These are phyloP conservation scores for Pocota personata DNA, from an alignment of 2,888 invertebrate species.

Conservation along the genomic window DNA sequence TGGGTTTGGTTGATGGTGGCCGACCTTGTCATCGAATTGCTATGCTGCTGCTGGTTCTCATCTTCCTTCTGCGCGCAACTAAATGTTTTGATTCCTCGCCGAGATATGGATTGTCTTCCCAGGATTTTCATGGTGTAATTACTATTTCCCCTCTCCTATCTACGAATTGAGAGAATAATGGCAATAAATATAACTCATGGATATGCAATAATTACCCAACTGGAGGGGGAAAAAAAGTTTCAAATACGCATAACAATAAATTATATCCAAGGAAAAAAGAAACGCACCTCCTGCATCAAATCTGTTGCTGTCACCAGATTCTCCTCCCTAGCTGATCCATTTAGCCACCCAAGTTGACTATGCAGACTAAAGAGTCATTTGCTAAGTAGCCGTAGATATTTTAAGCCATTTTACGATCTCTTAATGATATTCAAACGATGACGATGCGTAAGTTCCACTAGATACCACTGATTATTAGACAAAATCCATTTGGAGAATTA, in stretches of 20 bases:
- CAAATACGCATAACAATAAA: slow-evolving; percentile 68
- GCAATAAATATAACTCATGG: slow-evolving; percentile 67
- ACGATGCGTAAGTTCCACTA: slow-evolving; percentile 11
- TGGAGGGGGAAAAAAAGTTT: slow-evolving; percentile 19
- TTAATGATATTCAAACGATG: slow-evolving; percentile 34
- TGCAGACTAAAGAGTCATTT: slow-evolving; percentile 29
- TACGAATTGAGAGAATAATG: slow-evolving; percentile 34
- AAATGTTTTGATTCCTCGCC: slow-evolving; percentile 61
- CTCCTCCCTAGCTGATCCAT: slow-evolving; percentile 49
- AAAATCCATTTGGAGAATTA: neutral
- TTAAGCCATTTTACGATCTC: slow-evolving; percentile 47
- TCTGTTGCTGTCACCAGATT: slow-evolving; percentile 29
- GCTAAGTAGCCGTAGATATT: slow-evolving; percentile 68
- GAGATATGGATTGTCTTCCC: slow-evolving; percentile 66
- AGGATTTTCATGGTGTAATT: slow-evolving; percentile 57
- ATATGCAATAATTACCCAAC: slow-evolving; percentile 70
- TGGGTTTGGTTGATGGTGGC: slow-evolving; percentile 67
- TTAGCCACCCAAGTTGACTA: slow-evolving; percentile 69
- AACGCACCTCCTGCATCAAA: neutral
- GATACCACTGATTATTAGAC: neutral
- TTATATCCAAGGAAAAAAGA: slow-evolving; percentile 21
- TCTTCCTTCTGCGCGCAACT: slow-evolving; percentile 26
- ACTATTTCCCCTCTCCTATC: slow-evolving; percentile 14
- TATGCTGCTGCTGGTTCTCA: slow-evolving; percentile 8
- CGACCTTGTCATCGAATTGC: slow-evolving; percentile 69